Percentiles rank a stretch among this genome's conserved stretches.
phyloP scores from a whole-genome alignment of 1,140 invertebrate genomes.

The Leptestheria dahalacensis region DNA sequence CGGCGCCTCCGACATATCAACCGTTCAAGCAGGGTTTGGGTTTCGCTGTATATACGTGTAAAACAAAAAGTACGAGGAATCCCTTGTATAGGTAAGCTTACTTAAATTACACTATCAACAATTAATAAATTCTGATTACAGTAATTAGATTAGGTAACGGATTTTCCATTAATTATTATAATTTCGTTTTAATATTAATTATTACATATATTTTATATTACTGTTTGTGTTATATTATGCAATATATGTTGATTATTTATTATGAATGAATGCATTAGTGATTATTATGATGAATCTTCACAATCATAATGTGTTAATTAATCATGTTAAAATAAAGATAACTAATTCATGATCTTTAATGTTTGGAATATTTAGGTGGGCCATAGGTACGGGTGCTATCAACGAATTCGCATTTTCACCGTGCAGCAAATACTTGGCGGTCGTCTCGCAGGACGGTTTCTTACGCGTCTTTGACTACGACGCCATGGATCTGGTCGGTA shows the following conservation, averaged over 20 bases:
- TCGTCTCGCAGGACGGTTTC: slow-evolving; percentile 85
- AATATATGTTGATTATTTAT: too few relatives aligned
- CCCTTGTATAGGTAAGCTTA: slow-evolving; percentile 55
- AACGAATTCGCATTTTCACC: slow-evolving; percentile 97
- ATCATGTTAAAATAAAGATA: too few relatives aligned
- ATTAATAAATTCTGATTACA: too few relatives aligned
- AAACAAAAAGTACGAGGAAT: slow-evolving; percentile 88
- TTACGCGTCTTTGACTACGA: slow-evolving; percentile 93
- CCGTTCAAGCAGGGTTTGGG: slow-evolving; percentile 89
- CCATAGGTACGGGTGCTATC: slow-evolving; percentile 65
- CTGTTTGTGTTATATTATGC: too few relatives aligned
- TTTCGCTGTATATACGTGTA: slow-evolving; percentile 85
- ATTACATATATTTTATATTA: too few relatives aligned
- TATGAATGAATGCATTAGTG: slow-evolving; percentile 14
- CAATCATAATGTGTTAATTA: too few relatives aligned
- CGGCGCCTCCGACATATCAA: slow-evolving; percentile 71
- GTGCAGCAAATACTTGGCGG: slow-evolving; percentile 76
- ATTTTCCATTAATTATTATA: too few relatives aligned
- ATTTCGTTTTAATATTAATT: too few relatives aligned
- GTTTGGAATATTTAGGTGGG: slow-evolving; percentile 49
- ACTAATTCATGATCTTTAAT: slow-evolving; percentile 19
- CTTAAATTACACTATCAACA: too few relatives aligned
- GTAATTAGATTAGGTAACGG: too few relatives aligned
- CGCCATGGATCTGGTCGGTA: slow-evolving; percentile 84
- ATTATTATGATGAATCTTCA: neutral